Conservation (phyloP, 2,888 invertebrate genomes). For the Ophion ventricosus region DNA sequence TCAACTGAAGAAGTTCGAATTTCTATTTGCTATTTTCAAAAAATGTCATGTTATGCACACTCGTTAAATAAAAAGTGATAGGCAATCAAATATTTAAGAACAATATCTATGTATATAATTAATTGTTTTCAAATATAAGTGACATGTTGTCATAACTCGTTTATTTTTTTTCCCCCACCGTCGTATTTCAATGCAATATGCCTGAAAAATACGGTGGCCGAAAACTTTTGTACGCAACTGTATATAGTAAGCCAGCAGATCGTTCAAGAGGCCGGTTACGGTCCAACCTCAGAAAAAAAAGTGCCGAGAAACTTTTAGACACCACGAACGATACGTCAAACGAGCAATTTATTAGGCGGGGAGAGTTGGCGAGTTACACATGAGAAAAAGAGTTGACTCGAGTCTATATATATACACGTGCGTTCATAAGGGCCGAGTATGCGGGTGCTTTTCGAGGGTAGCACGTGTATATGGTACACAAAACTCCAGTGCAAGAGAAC, state of each 20-base stretch:
- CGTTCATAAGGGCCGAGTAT: conserved; percentile 16
- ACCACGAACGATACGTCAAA: conserved; percentile 61
- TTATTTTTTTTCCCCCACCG: no score
- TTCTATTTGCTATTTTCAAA: no score
- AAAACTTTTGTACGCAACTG: background rate
- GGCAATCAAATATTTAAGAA: no score
- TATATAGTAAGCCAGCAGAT: no score
- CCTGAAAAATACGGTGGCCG: no score
- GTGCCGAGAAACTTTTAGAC: conserved; percentile 53
- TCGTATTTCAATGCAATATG: no score
- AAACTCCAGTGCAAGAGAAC: conserved; percentile 7
- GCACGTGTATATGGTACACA: conserved; percentile 37
- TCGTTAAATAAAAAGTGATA: no score
- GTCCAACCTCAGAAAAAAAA: conserved; percentile 43
- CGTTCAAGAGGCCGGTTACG: conserved; percentile 37
- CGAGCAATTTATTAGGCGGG: conserved; percentile 55
- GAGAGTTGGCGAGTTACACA: conserved; percentile 39
- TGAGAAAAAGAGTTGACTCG: conserved; percentile 36
- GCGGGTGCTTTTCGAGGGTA: conserved; percentile 19
- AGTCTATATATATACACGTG: conserved; percentile 11
- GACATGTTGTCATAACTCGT: no score
- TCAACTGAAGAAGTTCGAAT: no score
- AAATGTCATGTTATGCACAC: no score
- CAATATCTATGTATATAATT: no score
- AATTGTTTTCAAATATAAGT: no score